These are phyloP conservation scores for Coenonympha arcania DNA, from an alignment of 2,888 invertebrate genomes.

Conservation along the genomic window DNA sequence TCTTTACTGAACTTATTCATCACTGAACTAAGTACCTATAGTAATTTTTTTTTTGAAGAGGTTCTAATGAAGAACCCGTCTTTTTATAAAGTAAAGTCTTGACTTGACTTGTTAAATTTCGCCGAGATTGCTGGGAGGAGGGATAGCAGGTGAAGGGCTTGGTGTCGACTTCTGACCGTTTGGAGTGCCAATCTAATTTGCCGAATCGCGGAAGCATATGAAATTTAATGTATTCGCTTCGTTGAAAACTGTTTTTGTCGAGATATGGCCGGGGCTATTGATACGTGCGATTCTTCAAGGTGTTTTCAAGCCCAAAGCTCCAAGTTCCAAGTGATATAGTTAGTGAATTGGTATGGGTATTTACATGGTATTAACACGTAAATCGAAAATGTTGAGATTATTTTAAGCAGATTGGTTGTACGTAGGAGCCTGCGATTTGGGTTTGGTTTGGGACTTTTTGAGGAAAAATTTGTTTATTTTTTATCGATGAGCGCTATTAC, in stretches of 20 bases:
- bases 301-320: not conserved
- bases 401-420: too few species aligned
- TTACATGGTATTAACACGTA: too few species aligned
- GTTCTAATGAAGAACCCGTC: constrained; percentile 38
- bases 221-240: constrained; percentile 60
- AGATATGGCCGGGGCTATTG: constrained; percentile 3
- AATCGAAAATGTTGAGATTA: too few species aligned
- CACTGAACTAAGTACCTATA: too few species aligned
- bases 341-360: too few species aligned
- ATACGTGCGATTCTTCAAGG: not conserved
- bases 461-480: too few species aligned
- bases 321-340: not conserved
- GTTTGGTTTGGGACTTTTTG: too few species aligned
- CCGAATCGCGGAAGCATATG: constrained; percentile 67
- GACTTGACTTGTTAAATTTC: constrained; percentile 53
- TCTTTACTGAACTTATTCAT: too few species aligned
- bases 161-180: constrained; percentile 71
- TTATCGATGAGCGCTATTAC: too few species aligned
- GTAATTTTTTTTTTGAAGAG: too few species aligned
- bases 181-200: constrained; percentile 70
- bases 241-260: constrained; percentile 28
- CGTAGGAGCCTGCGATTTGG: too few species aligned
- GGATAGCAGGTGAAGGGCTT: constrained; percentile 51
- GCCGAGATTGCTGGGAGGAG: constrained; percentile 52
- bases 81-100: constrained; percentile 26